A percentile compares a stretch with the other conserved stretches of the same genome.
Evolutionary conservation across 2,113 vertebrate genomes (phyloP).

Genomic region (Hydrochoerus hydrochaeris): DNA sequence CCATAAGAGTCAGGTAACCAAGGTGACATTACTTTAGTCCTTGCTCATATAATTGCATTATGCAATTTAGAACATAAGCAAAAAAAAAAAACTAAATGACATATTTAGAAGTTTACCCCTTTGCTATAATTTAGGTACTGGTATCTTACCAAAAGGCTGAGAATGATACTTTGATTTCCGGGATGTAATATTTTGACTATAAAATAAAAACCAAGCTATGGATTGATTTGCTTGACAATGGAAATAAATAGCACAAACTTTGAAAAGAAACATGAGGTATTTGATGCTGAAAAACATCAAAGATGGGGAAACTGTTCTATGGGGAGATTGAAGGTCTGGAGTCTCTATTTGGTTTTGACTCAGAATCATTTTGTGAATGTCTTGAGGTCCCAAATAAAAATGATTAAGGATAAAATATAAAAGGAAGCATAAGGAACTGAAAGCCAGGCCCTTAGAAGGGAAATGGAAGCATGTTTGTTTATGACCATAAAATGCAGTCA

Average conservation of each 20-base stretch:
- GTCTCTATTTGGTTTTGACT: not conserved
- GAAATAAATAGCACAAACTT: not conserved
- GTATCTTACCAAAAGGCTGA: not conserved
- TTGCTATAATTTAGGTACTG: not conserved
- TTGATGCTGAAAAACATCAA: not conserved
- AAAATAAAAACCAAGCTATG: not conserved
- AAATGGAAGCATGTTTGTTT: not conserved
- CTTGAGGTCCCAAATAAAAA: not conserved
- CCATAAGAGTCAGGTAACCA: not conserved
- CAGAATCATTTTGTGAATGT: not conserved
- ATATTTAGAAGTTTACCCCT: not conserved
- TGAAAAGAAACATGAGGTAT: not conserved
- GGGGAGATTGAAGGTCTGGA: not conserved
- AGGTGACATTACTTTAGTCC: not conserved
- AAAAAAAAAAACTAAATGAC: not conserved
- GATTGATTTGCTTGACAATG: not conserved
- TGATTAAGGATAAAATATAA: not conserved
- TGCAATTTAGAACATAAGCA: not conserved
- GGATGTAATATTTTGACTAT: not conserved
- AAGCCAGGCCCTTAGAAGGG: not conserved
- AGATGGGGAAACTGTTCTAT: not conserved
- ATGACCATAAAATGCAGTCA: not conserved
- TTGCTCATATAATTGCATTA: not conserved
- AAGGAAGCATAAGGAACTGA: not conserved
- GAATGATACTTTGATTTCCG: not conserved